Evolutionary conservation across 1,140 invertebrate species (phyloP).

Genomic region (Atta texana): DNA sequence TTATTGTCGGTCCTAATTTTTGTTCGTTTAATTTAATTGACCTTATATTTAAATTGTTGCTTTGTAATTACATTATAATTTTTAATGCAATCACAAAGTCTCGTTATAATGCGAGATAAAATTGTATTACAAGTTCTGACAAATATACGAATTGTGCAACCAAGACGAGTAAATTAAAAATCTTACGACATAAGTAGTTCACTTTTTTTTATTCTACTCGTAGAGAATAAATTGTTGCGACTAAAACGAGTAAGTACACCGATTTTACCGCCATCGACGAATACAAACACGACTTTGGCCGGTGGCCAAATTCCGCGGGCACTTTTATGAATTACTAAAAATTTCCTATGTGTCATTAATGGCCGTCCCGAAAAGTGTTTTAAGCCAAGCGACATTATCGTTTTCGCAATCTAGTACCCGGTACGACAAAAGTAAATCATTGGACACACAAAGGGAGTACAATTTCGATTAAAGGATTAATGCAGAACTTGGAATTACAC

Average conservation of each 20-base stretch:
- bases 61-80: no score
- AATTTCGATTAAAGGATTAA: conserved; percentile 24
- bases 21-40: no score
- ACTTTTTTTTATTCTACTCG: neutral
- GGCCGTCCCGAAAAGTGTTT: neutral
- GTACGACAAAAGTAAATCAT: neutral
- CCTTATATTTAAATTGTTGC: no score
- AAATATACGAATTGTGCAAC: neutral
- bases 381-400: conserved; percentile 12
- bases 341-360: conserved; percentile 11
- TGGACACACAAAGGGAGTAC: neutral
- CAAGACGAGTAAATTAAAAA: neutral
- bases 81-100: no score
- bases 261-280: neutral
- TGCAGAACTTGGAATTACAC: conserved; percentile 1
- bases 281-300: neutral
- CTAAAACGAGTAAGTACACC: conserved; percentile 4
- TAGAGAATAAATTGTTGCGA: neutral
- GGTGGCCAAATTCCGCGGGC: neutral
- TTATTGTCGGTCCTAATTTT: no score
- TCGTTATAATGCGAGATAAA: no score
- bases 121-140: no score
- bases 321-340: conserved; percentile 36
- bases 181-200: neutral
- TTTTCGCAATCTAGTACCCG: neutral